Conservation (phyloP, 2,888 invertebrate genomes). For the Chloroclysta siterata region DNA sequence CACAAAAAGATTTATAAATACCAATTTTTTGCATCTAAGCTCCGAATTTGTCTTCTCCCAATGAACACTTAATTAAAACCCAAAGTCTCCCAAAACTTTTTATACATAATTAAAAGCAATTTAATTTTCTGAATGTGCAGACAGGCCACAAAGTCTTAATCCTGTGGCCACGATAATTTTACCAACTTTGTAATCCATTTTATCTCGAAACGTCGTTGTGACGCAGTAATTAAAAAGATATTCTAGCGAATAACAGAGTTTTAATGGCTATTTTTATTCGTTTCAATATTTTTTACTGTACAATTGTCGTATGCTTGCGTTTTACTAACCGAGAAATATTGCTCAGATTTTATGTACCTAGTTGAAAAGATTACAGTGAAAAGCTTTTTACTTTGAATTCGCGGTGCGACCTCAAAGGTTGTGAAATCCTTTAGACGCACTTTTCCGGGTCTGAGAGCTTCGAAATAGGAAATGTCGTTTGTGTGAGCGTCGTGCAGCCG, state of each 20-base stretch:
- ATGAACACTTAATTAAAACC: constrained; percentile 15
- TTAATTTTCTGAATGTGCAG: constrained; percentile 28
- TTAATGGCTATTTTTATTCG: constrained; percentile 30
- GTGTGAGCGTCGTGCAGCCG: constrained; percentile 3
- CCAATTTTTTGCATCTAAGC: neutral
- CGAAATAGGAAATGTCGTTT: constrained; percentile 22
- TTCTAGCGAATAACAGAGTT: constrained; percentile 46
- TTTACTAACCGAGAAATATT: constrained; percentile 4
- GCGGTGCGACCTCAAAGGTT: constrained; percentile 21
- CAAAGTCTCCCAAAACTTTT: constrained; percentile 15
- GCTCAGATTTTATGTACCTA: constrained; percentile 2
- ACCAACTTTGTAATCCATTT: constrained; percentile 39
- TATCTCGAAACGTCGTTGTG: constrained; percentile 35
- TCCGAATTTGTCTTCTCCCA: constrained; percentile 1
- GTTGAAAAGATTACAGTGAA: constrained; percentile 11
- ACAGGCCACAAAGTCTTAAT: constrained; percentile 37
- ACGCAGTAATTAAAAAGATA: constrained; percentile 41
- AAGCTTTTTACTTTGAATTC: constrained; percentile 22
- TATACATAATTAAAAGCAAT: constrained; percentile 25
- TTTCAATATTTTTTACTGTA: constrained; percentile 12
- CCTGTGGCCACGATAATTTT: constrained; percentile 39
- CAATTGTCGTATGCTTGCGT: constrained; percentile 4
- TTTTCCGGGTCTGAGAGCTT: constrained; percentile 18
- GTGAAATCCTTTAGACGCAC: constrained; percentile 20
- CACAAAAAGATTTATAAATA: neutral